Conservation (phyloP, 2,113 vertebrate species). For the Peucedramus taeniatus region DNA sequence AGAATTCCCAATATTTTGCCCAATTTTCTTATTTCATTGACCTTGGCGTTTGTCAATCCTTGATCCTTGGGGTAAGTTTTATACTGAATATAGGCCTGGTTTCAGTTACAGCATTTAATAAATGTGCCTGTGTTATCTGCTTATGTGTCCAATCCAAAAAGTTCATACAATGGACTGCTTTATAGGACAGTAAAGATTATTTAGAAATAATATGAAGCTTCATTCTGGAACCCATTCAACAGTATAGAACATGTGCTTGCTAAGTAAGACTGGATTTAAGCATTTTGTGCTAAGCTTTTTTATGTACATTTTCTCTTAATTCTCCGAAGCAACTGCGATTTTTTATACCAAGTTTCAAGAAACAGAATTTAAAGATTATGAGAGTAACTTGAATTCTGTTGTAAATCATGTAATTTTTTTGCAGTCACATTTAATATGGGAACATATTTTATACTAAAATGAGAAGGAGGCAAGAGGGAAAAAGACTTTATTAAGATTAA, state of each 20-base stretch:
- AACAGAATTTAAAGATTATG: not conserved
- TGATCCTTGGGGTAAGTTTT: not conserved
- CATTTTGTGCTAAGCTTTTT: not conserved
- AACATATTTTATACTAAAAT: not conserved
- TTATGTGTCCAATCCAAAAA: not conserved
- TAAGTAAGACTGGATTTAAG: not conserved
- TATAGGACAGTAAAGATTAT: not conserved
- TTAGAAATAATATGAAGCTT: not conserved
- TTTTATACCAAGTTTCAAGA: not conserved
- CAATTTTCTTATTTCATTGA: not conserved
- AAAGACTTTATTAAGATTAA: slow-evolving; percentile 18
- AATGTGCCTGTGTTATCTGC: not conserved
- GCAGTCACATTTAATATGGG: not conserved
- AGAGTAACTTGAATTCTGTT: not conserved
- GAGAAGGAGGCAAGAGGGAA: not conserved
- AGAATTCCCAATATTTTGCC: not conserved
- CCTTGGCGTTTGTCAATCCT: not conserved
- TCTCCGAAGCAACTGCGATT: not conserved
- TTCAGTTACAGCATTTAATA: not conserved
- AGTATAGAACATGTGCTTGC: not conserved
- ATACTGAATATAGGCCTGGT: not conserved
- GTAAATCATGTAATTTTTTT: not conserved
- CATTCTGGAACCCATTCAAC: not conserved
- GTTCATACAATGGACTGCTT: not conserved
- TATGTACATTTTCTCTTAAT: not conserved